phyloP scores from a whole-genome alignment of 2,797 vertebrate genomes.

The Lerista edwardsae region DNA sequence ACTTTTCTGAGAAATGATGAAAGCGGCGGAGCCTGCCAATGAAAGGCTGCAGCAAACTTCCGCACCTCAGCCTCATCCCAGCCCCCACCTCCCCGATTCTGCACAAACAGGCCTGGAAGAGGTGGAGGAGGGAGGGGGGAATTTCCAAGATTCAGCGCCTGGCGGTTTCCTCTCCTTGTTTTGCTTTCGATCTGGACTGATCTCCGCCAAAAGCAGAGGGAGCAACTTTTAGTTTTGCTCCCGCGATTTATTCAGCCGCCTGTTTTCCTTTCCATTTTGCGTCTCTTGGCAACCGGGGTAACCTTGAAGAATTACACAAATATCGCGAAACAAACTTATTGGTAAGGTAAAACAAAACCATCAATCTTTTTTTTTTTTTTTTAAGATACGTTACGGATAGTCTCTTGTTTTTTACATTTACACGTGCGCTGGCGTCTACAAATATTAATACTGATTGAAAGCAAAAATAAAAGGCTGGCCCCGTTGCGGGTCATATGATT shows the following conservation, averaged over 20 bases:
- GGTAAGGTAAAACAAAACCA: slow-evolving; percentile 67
- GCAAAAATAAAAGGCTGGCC: slow-evolving; percentile 68
- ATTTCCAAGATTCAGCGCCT: slow-evolving; percentile 84
- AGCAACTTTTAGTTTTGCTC: slow-evolving; percentile 86
- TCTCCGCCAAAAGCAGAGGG: slow-evolving; percentile 78
- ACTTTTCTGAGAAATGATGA: slow-evolving; percentile 73
- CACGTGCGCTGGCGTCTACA: slow-evolving; percentile 48
- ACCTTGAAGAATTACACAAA: slow-evolving; percentile 75
- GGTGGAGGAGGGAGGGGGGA: slow-evolving; percentile 74
- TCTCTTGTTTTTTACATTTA: slow-evolving; percentile 40
- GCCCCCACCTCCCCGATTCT: slow-evolving; percentile 21
- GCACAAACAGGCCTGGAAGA: slow-evolving; percentile 46
- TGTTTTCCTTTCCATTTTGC: slow-evolving; percentile 75
- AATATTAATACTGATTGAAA: slow-evolving; percentile 50
- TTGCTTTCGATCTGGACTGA: slow-evolving; percentile 95
- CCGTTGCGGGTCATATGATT: slow-evolving; percentile 66
- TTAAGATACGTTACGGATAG: background rate
- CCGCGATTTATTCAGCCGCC: slow-evolving; percentile 75
- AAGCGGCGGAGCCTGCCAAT: slow-evolving; percentile 74
- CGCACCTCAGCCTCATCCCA: slow-evolving; percentile 54
- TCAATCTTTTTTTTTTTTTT: background rate
- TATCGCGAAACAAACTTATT: slow-evolving; percentile 68
- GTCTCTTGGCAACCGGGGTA: slow-evolving; percentile 73
- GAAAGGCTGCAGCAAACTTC: slow-evolving; percentile 70
- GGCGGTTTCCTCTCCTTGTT: slow-evolving; percentile 88